Percentiles rank a stretch among this genome's conserved stretches.
phyloP scores from a whole-genome alignment of 2,113 vertebrate genomes.

The Cinclus cinclus region DNA sequence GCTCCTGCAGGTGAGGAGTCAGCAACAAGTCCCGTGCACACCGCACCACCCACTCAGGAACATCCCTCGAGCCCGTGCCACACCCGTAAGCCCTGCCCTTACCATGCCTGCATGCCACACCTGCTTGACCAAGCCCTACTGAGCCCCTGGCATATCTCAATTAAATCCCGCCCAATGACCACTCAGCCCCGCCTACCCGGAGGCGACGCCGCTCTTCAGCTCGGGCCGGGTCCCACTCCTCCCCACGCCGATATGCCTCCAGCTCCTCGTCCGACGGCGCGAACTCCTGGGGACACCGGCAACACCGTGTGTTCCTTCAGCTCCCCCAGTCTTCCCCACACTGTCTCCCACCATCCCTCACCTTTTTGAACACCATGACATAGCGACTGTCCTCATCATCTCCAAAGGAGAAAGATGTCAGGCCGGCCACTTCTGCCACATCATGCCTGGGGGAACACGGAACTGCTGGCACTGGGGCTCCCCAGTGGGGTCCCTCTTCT shows the following conservation, averaged over 20 bases:
- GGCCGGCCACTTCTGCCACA: neutral
- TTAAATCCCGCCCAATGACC: rapidly evolving
- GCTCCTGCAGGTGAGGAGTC: neutral
- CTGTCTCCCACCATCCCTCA: rapidly evolving
- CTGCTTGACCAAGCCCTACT: rapidly evolving
- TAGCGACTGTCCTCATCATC: neutral
- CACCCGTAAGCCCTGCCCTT: neutral
- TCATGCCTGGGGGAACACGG: neutral
- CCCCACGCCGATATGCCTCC: neutral
- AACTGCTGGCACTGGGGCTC: neutral
- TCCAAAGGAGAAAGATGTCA: neutral
- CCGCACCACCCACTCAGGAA: rapidly evolving
- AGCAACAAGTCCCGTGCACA: rapidly evolving
- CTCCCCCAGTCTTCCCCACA: rapidly evolving
- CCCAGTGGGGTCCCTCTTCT: neutral
- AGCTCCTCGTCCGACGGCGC: neutral
- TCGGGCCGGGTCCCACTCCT: neutral
- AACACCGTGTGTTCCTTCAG: neutral
- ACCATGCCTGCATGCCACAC: rapidly evolving
- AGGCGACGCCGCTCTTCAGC: neutral
- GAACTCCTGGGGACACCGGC: neutral
- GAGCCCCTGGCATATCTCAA: rapidly evolving
- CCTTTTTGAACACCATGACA: neutral
- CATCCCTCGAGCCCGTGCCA: neutral
- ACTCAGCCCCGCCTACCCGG: neutral